Conservation (phyloP, 2,797 vertebrate genomes). For the Orestias chungarensis region DNA sequence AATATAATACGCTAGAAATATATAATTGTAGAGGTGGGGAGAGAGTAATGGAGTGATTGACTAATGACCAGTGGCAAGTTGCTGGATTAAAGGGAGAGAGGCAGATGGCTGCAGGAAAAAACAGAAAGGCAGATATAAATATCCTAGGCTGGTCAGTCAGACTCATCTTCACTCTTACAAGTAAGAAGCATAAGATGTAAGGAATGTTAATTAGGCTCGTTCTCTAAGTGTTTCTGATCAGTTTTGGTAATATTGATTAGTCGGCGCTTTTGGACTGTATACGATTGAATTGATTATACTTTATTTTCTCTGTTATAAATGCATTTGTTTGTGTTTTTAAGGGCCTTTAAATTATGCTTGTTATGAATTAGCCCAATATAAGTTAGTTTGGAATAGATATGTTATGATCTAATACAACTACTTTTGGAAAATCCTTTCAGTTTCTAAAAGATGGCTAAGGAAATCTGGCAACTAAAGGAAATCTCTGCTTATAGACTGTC, state of each 20-base stretch:
- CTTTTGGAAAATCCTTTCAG: background rate
- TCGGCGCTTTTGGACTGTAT: background rate
- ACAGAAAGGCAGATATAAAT: slow-evolving; percentile 31
- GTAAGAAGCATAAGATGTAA: slow-evolving; percentile 10
- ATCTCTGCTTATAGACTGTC: background rate
- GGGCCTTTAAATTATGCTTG: background rate
- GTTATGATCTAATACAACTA: background rate
- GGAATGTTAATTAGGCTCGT: background rate
- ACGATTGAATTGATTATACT: too few species aligned
- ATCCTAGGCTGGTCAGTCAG: slow-evolving; percentile 44
- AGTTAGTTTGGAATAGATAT: too few species aligned
- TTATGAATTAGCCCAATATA: background rate
- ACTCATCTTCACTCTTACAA: slow-evolving; percentile 36
- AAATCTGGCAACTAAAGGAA: background rate
- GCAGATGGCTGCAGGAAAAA: slow-evolving; percentile 79
- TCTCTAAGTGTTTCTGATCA: background rate
- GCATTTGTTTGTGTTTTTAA: too few species aligned
- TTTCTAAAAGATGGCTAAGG: background rate
- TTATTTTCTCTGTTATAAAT: too few species aligned
- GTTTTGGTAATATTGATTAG: background rate
- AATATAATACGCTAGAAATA: slow-evolving; percentile 49
- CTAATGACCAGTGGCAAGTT: slow-evolving; percentile 72
- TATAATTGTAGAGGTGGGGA: slow-evolving; percentile 30
- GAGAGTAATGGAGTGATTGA: slow-evolving; percentile 53
- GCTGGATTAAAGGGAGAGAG: slow-evolving; percentile 75